Conservation (phyloP, 2,888 invertebrate genomes). For the Synergus japonicus region DNA sequence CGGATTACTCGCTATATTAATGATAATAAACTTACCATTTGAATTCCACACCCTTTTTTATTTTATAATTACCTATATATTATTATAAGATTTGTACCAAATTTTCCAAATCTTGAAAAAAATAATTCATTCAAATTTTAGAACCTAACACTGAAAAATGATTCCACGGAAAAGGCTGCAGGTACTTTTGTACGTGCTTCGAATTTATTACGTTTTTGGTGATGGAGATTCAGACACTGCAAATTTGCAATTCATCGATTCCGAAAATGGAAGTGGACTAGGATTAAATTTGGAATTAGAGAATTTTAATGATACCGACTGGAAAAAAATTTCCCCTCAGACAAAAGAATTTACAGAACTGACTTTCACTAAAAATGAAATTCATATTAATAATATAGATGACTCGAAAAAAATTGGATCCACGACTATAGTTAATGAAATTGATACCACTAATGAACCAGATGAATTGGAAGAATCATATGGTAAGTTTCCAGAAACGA, state of each 20-base stretch:
- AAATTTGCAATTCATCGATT: background rate
- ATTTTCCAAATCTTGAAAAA: background rate
- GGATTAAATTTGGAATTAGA: background rate
- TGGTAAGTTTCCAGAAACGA: background rate
- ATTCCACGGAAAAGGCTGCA: slow-evolving; percentile 59
- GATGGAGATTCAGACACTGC: slow-evolving; percentile 48
- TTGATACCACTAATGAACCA: background rate
- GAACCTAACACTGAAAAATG: slow-evolving; percentile 52
- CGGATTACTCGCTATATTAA: background rate
- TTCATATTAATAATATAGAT: background rate
- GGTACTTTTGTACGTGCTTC: slow-evolving; percentile 56
- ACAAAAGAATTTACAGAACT: slow-evolving; percentile 5
- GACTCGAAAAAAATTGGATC: background rate
- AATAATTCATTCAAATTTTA: background rate
- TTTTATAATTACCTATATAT: too few species aligned
- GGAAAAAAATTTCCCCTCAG: background rate
- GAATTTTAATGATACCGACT: background rate
- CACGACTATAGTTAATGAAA: background rate
- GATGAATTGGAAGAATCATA: background rate
- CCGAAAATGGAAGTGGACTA: background rate
- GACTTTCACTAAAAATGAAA: background rate
- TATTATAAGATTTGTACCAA: too few species aligned
- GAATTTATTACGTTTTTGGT: slow-evolving; percentile 56
- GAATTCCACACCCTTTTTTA: too few species aligned
- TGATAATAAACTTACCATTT: background rate